phyloP scores from a whole-genome alignment of 1,140 invertebrate species.

The Drosophila teissieri region DNA sequence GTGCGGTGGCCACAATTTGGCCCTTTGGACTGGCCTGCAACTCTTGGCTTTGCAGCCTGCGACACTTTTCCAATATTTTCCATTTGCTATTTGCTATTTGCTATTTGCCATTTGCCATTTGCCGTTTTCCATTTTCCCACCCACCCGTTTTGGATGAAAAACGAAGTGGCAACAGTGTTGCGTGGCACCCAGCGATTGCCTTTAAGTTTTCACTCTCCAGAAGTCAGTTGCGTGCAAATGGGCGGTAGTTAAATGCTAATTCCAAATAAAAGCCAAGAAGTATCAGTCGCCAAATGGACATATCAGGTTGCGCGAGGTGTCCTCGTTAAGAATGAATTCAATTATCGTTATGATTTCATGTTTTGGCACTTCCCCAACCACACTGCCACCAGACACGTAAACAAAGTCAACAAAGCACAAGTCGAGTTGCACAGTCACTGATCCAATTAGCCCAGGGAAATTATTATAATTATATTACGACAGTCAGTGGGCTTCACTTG shows the following conservation, averaged over 20 bases:
- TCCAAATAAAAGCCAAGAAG: slow-evolving; percentile 47
- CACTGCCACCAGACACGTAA: slow-evolving; percentile 28
- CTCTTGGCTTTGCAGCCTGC: slow-evolving; percentile 41
- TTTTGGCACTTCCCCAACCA: slow-evolving; percentile 68
- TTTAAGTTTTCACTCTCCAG: background rate
- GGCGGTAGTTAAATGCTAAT: slow-evolving; percentile 67
- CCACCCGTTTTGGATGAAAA: slow-evolving; percentile 16
- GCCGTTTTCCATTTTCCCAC: background rate
- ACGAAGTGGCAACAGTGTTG: slow-evolving; percentile 55
- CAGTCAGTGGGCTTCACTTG: slow-evolving; percentile 62
- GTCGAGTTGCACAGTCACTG: slow-evolving; percentile 12
- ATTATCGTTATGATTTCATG: slow-evolving; percentile 73
- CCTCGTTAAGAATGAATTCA: slow-evolving; percentile 69
- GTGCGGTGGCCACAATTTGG: slow-evolving; percentile 77
- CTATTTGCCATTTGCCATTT: background rate
- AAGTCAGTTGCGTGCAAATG: slow-evolving; percentile 64
- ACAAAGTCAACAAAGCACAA: slow-evolving; percentile 3
- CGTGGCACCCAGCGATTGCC: slow-evolving; percentile 60
- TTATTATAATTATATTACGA: slow-evolving; percentile 63
- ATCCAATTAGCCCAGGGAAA: slow-evolving; percentile 68
- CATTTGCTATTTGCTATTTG: background rate
- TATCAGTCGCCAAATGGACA: slow-evolving; percentile 37
- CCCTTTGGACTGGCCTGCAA: slow-evolving; percentile 55
- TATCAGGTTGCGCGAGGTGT: slow-evolving; percentile 34
- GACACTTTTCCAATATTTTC: slow-evolving; percentile 67